Evolutionary conservation across 2,888 invertebrate species (phyloP).

Genomic region (Drosophila affinis): DNA sequence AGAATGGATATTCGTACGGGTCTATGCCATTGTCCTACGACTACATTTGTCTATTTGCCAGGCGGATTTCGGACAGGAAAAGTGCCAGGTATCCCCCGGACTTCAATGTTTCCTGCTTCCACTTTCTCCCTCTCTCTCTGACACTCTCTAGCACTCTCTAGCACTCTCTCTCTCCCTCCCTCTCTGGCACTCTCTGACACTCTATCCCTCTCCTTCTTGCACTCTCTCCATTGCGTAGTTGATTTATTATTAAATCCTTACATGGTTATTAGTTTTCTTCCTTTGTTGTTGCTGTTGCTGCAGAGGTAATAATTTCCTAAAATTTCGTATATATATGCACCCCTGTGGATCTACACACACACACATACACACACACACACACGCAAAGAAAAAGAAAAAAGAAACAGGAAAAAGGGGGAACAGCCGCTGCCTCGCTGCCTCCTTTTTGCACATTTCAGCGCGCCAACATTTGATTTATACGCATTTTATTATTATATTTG

Average conservation of each 20-base stretch:
- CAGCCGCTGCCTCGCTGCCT: slow-evolving; percentile 38
- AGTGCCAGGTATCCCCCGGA: slow-evolving; percentile 18
- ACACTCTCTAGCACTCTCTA: slow-evolving; percentile 9
- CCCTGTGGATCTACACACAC: slow-evolving; percentile 44
- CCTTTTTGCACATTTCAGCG: slow-evolving; percentile 55
- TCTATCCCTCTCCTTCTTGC: slow-evolving; percentile 13
- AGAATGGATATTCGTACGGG: slow-evolving; percentile 14
- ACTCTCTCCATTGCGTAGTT: slow-evolving; percentile 46
- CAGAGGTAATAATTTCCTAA: slow-evolving; percentile 68
- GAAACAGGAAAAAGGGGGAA: not conserved
- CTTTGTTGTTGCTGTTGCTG: slow-evolving; percentile 15
- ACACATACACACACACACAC: slow-evolving; percentile 3
- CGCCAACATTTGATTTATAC: slow-evolving; percentile 77
- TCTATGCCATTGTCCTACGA: slow-evolving; percentile 26
- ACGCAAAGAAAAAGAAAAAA: slow-evolving; percentile 5
- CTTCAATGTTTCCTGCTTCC: not conserved
- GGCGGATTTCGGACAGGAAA: slow-evolving; percentile 47
- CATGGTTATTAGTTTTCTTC: slow-evolving; percentile 77
- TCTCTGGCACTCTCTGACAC: slow-evolving; percentile 6
- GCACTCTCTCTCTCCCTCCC: too few relatives aligned
- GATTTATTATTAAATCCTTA: slow-evolving; percentile 78
- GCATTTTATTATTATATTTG: slow-evolving; percentile 74
- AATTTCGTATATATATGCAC: slow-evolving; percentile 29
- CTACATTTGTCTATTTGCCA: slow-evolving; percentile 63
- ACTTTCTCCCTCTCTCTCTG: too few relatives aligned